These are phyloP conservation scores for Sinella curviseta DNA, from an alignment of 1,140 invertebrate genomes.

Conservation along the genomic window DNA sequence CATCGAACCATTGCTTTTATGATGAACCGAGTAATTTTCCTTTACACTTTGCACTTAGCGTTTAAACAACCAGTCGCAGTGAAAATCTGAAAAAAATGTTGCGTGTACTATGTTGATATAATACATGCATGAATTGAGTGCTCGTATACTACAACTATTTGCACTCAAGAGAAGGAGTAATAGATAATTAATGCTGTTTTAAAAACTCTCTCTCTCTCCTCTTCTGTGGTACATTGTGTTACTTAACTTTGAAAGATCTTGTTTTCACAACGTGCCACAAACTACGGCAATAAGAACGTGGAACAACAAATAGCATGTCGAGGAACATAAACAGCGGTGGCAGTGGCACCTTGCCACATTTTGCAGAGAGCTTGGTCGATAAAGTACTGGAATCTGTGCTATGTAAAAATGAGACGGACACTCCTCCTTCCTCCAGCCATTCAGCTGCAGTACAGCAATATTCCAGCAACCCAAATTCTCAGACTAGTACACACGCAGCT, in stretches of 20 bases:
- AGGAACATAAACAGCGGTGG: not conserved
- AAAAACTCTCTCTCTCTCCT: too few species aligned
- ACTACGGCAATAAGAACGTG: not conserved
- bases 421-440: slow-evolving; percentile 26
- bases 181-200: too few species aligned
- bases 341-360: slow-evolving; percentile 29
- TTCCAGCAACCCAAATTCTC: not conserved
- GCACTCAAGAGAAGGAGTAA: too few species aligned
- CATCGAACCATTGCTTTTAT: too few species aligned
- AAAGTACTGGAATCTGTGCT: slow-evolving; percentile 38
- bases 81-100: too few species aligned
- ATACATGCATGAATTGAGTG: too few species aligned
- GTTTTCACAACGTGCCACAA: not conserved
- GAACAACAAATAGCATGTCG: not conserved
- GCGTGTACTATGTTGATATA: too few species aligned
- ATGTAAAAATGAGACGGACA: not conserved
- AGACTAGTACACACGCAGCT: not conserved
- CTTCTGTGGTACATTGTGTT: not conserved
- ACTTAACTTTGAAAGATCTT: not conserved
- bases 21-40: too few species aligned
- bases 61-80: too few species aligned
- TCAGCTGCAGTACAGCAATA: slow-evolving; percentile 17
- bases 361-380: slow-evolving; percentile 42
- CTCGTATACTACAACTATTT: too few species aligned
- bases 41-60: too few species aligned